Evolutionary conservation across 2,113 vertebrate genomes (phyloP).

Genomic region (Platanista minor): DNA sequence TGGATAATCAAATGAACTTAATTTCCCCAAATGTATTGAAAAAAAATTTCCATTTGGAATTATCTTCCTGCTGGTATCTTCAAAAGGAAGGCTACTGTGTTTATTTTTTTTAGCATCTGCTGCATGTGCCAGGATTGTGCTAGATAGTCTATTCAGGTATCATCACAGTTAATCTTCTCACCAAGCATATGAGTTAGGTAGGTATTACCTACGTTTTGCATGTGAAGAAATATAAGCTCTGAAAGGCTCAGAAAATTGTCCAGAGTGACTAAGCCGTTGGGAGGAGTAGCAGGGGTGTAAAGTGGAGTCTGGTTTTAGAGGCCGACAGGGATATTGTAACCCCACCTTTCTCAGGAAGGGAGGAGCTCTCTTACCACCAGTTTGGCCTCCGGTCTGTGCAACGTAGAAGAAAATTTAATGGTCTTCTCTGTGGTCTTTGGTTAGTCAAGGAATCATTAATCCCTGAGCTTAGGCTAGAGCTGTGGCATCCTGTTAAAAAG

Average conservation of each 20-base stretch:
- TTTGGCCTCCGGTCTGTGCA: neutral
- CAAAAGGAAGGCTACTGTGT: neutral
- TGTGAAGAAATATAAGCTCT: neutral
- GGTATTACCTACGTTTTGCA: neutral
- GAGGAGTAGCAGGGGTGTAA: neutral
- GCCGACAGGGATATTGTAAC: no score
- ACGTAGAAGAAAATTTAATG: neutral
- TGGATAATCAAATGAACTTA: constrained; percentile 49
- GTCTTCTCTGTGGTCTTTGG: neutral
- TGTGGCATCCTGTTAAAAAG: neutral
- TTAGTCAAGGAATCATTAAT: neutral
- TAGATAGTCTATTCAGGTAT: neutral
- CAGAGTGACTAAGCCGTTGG: neutral
- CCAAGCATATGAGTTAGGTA: neutral
- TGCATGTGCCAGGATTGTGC: neutral
- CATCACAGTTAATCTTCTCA: neutral
- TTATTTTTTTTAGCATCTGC: neutral
- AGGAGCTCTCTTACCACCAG: neutral
- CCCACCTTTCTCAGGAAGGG: neutral
- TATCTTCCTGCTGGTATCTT: neutral
- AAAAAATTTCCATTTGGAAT: neutral
- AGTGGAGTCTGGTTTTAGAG: neutral
- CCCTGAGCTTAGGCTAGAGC: neutral
- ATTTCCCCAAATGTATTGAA: constrained; percentile 27
- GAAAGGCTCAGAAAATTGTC: neutral